These are phyloP conservation scores for Eristalis intricaria DNA, from an alignment of 2,888 invertebrate genomes.

Conservation along the genomic window DNA sequence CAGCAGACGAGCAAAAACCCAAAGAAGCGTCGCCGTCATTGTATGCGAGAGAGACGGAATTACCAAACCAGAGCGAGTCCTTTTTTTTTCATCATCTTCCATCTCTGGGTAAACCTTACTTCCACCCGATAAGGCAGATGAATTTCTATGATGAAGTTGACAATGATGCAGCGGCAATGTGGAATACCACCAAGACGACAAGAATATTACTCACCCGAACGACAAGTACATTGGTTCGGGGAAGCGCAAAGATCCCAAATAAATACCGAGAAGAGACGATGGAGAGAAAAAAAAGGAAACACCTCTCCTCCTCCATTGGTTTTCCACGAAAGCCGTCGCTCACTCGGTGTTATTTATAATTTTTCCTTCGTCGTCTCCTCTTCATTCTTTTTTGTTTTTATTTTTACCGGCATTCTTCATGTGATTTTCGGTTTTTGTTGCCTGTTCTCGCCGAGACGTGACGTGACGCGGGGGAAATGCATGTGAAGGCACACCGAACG, in stretches of 20 bases:
- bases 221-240: slow-evolving; percentile 5
- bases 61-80: background rate
- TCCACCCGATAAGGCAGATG: slow-evolving; percentile 68
- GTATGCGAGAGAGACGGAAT: background rate
- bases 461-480: too few relatives aligned
- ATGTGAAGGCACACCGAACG: background rate
- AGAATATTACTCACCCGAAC: slow-evolving; percentile 34
- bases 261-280: slow-evolving; percentile 27
- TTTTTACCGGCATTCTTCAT: slow-evolving; percentile 4
- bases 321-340: background rate
- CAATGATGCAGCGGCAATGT: slow-evolving; percentile 51
- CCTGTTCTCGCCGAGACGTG: background rate
- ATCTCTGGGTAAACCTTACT: slow-evolving; percentile 45
- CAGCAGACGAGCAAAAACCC: background rate
- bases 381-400: background rate
- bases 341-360: slow-evolving; percentile 1
- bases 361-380: background rate
- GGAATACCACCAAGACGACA: background rate
- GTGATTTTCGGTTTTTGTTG: slow-evolving; percentile 12
- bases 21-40: background rate
- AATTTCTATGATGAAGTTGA: slow-evolving; percentile 65
- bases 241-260: slow-evolving; percentile 48
- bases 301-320: slow-evolving; percentile 34
- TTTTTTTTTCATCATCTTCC: background rate
- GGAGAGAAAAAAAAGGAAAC: slow-evolving; percentile 40